Conservation (phyloP, 2,797 vertebrate species). For the Tapera naevia region DNA sequence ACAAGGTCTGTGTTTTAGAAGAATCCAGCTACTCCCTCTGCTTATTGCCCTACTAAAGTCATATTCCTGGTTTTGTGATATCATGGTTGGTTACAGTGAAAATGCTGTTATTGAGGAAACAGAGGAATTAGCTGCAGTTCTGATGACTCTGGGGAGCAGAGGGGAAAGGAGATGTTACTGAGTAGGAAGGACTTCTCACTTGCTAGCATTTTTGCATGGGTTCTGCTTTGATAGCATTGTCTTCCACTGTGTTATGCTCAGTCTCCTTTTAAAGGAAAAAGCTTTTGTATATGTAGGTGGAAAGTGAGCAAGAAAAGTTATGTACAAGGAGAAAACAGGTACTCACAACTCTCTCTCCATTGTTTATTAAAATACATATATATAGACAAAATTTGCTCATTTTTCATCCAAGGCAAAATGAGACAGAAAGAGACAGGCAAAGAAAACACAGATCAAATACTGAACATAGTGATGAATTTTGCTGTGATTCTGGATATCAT, state of each 20-base stretch:
- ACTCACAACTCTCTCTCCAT: not conserved
- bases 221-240: not conserved
- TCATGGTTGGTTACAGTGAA: constrained; percentile 12
- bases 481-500: not conserved
- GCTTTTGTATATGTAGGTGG: not conserved
- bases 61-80: constrained; percentile 16
- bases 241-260: not conserved
- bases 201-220: not conserved
- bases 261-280: not conserved
- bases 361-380: constrained; percentile 1
- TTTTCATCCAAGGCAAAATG: not conserved
- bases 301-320: not conserved
- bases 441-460: not conserved
- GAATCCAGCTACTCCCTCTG: not conserved
- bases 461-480: not conserved
- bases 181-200: not conserved
- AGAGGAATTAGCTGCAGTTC: not conserved
- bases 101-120: not conserved
- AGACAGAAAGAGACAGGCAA: not conserved
- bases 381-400: not conserved
- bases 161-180: not conserved
- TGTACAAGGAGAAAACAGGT: not conserved
- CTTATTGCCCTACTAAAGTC: constrained; percentile 2
- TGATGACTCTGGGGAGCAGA: not conserved
- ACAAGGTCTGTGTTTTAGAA: constrained; percentile 21